Evolutionary conservation across 2,113 vertebrate genomes (phyloP).

Genomic region (Sterrhoptilus dennistouni): DNA sequence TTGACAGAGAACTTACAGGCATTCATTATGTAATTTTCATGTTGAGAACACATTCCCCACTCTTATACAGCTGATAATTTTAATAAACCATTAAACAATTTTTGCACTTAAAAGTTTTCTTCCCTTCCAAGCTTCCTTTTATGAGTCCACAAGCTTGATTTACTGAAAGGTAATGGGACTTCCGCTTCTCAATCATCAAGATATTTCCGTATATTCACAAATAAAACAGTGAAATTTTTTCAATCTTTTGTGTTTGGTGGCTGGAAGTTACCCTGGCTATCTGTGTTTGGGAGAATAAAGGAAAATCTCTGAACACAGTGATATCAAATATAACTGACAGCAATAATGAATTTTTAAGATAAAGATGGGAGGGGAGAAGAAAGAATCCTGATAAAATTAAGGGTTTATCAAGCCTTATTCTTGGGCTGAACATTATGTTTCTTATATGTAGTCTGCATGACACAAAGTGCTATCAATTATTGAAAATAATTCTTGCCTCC

Average conservation of each 20-base stretch:
- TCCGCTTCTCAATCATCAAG: neutral
- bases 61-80: neutral
- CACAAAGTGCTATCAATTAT: neutral
- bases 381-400: neutral
- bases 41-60: neutral
- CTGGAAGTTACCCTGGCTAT: neutral
- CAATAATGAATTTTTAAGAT: neutral
- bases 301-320: neutral
- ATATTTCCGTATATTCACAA: neutral
- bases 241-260: neutral
- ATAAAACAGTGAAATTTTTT: neutral
- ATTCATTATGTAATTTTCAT: neutral
- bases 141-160: neutral
- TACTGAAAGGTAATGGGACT: neutral
- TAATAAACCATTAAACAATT: neutral
- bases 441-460: neutral
- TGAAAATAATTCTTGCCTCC: neutral
- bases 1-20: neutral
- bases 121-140: neutral
- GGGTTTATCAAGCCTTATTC: neutral
- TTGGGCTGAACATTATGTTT: neutral
- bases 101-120: neutral
- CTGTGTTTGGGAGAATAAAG: neutral
- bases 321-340: neutral
- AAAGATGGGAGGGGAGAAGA: neutral